Conservation (phyloP, 2,113 vertebrate species). For the Chionodraco myersi region DNA sequence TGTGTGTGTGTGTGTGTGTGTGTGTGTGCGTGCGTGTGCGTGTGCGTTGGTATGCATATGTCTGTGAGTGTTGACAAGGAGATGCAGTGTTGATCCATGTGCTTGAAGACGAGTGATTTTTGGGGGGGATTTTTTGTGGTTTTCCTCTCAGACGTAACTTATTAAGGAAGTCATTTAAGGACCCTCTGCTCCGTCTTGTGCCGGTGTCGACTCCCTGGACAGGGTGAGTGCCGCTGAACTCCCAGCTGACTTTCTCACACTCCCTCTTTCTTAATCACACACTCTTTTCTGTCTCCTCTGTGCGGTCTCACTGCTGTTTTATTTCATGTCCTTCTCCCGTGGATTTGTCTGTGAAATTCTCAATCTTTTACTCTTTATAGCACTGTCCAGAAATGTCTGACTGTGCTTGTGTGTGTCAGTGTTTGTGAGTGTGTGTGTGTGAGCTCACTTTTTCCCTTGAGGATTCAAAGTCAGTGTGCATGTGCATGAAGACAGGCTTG, state of each 20-base stretch:
- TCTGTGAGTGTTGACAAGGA: background rate
- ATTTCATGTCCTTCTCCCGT: constrained; percentile 10
- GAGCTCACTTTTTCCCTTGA: constrained; percentile 23
- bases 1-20: constrained; percentile 2
- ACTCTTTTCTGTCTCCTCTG: constrained; percentile 7
- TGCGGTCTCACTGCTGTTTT: background rate
- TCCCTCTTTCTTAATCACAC: constrained; percentile 10
- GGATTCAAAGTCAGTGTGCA: constrained; percentile 43
- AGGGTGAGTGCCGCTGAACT: constrained; percentile 76
- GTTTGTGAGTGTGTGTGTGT: constrained; percentile 1
- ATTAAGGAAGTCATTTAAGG: constrained; percentile 26
- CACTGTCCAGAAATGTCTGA: background rate
- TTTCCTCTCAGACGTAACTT: constrained; percentile 34
- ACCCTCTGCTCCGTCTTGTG: constrained; percentile 28
- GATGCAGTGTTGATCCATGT: constrained; percentile 31
- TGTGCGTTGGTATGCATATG: background rate
- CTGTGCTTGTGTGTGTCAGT: constrained; percentile 7
- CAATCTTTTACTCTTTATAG: constrained; percentile 38
- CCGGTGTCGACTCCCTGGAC: constrained; percentile 56
- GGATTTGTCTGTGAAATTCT: constrained; percentile 21
- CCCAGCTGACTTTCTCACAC: constrained; percentile 7
- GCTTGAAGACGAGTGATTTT: constrained; percentile 20
- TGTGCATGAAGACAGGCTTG: constrained; percentile 35
- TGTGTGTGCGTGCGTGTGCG: background rate
- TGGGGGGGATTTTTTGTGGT: background rate